These are phyloP conservation scores for Dione vanillae DNA, from an alignment of 2,888 invertebrate genomes.

Conservation along the genomic window DNA sequence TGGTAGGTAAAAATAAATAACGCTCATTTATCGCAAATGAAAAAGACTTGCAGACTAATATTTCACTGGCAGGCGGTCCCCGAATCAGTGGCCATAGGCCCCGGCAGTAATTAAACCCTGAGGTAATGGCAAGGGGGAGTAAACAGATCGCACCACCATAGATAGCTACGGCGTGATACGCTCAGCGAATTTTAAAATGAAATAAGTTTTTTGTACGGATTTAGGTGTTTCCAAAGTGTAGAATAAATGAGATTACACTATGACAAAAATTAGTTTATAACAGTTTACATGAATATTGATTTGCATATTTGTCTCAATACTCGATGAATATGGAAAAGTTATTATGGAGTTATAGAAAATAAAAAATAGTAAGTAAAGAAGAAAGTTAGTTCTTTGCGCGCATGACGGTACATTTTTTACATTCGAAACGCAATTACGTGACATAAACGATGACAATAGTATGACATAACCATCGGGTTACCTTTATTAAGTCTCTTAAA, in stretches of 20 bases:
- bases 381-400: no score
- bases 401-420: no score
- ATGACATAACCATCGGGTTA: no score
- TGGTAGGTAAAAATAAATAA: constrained; percentile 17
- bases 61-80: constrained; percentile 45
- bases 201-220: constrained; percentile 4
- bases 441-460: no score
- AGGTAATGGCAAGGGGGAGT: constrained; percentile 42
- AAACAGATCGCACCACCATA: constrained; percentile 44
- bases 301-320: no score
- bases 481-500: no score
- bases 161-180: constrained; percentile 33
- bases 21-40: constrained; percentile 29
- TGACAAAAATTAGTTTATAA: neutral
- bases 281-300: neutral
- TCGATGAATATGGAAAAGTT: no score
- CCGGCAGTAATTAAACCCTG: constrained; percentile 49
- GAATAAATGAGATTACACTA: no score
- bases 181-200: constrained; percentile 20
- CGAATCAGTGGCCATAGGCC: constrained; percentile 43
- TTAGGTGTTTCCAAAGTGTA: neutral
- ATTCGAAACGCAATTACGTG: no score
- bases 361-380: no score
- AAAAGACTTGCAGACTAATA: constrained; percentile 48
- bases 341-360: no score